phyloP scores from a whole-genome alignment of 2,113 vertebrate species.

The Suncus etruscus region DNA sequence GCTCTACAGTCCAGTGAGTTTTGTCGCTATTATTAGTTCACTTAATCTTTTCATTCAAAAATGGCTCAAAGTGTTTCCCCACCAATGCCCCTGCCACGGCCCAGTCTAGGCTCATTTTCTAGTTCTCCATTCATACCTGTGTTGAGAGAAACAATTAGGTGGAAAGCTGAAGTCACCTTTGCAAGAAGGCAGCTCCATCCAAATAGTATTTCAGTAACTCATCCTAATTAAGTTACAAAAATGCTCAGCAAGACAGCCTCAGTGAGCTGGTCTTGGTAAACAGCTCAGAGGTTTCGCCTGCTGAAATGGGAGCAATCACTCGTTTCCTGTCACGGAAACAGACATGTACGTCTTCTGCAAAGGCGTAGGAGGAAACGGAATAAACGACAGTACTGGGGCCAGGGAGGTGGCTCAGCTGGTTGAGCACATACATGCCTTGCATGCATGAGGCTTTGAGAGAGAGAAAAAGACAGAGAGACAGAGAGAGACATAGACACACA shows the following conservation, averaged over 20 bases:
- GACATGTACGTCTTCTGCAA: constrained; percentile 46
- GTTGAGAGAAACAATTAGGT: not conserved
- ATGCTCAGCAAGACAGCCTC: constrained; percentile 33
- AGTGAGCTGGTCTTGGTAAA: not conserved
- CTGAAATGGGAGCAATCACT: constrained; percentile 35
- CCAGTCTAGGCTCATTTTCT: not conserved
- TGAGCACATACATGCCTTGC: no score
- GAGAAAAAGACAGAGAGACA: no score
- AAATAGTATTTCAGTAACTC: constrained; percentile 63
- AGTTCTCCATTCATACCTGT: not conserved
- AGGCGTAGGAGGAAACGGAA: not conserved
- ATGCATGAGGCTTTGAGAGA: no score
- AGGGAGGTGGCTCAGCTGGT: no score
- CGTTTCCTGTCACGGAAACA: constrained; percentile 62
- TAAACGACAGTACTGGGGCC: no score
- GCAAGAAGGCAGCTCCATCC: constrained; percentile 47
- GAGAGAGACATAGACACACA: no score
- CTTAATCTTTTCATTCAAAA: constrained; percentile 48
- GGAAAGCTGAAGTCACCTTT: constrained; percentile 55
- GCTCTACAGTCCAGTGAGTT: not conserved
- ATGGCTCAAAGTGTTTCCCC: not conserved
- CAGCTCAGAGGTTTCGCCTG: not conserved
- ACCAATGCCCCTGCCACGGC: not conserved
- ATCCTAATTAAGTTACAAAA: constrained; percentile 60
- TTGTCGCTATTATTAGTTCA: constrained; percentile 11